Evolutionary conservation across 2,888 invertebrate species (phyloP), one percentile per base, ranked within the genome.

Genomic region (Seladonia tumulorum): DNA sequence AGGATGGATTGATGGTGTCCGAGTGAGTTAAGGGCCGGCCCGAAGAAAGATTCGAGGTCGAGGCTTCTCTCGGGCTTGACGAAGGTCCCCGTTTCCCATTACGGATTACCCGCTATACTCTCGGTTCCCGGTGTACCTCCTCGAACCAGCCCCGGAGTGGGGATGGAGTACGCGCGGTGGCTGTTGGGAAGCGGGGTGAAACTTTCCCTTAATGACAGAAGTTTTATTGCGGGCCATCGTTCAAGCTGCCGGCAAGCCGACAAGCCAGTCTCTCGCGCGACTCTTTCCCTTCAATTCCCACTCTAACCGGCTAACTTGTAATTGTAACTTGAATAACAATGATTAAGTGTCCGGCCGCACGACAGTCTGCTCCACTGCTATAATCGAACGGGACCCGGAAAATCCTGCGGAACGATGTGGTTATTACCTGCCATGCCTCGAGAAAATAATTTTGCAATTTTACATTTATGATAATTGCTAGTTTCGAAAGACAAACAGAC

Each of bases 201-300:
- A 90, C 89, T 91, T 90, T 91, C 87, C 82, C 85, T 91, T 91
- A 91, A 91, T 91, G 91, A 91, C 91, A 80, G 60, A 91, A 91
- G 91, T 91, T 91, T 91, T 91, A 91, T 91, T 87, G 92, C 88
- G 71, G 85, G 86, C 90, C 88, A 89, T 90, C 90, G 88, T 90
- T 91, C 89, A 90, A 87, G 45, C 87, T 90, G 84, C 86, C 90
- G 83, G 82, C 86, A 73, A 76, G 77, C 79, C 76, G 80, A 68
- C 76, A 75, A 75, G 86, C 80, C 80, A 53, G 49, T 29, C 16
- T 29, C 63, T 5, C 63, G 60, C 77, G 57, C 39, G 42, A 42
- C 35, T 68, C n/a, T 63, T 74, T 68, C 78, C 77, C 84, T 74
- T 84, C 84, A 70, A 84, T 84, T 84, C 77, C 68, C 45, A 0